A percentile compares a stretch with the other conserved stretches of the same genome.
phyloP scores from a whole-genome alignment of 2,888 invertebrate genomes.

The Endotricha flammealis region DNA sequence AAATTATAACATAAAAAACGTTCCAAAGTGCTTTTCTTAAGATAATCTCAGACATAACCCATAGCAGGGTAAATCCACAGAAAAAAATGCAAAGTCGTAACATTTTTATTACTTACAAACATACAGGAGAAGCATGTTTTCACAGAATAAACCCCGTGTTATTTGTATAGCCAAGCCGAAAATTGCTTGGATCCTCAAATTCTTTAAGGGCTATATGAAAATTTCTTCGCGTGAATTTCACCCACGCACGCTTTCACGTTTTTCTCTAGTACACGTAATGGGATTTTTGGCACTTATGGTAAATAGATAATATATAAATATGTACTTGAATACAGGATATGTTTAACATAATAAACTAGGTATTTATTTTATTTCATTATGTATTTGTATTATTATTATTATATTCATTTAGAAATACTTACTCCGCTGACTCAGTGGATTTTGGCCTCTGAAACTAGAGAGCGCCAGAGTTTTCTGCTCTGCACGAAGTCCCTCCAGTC shows the following conservation, averaged over 20 bases:
- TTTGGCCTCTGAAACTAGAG: too few species aligned
- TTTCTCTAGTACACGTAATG: slow-evolving; percentile 8
- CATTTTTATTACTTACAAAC: not conserved
- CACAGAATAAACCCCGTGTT: slow-evolving; percentile 6
- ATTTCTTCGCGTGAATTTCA: slow-evolving; percentile 11
- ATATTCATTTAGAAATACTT: too few species aligned
- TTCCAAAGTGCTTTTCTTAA: too few species aligned
- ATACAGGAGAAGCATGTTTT: too few species aligned
- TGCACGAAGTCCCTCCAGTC: too few species aligned
- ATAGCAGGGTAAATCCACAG: too few species aligned
- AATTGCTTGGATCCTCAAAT: slow-evolving; percentile 11
- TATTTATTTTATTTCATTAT: too few species aligned
- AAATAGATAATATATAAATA: not conserved
- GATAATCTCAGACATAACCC: too few species aligned
- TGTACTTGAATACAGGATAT: not conserved
- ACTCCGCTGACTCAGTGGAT: too few species aligned
- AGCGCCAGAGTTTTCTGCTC: too few species aligned
- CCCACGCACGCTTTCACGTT: slow-evolving; percentile 8
- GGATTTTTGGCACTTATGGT: slow-evolving; percentile 11
- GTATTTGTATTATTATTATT: too few species aligned
- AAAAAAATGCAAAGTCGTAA: not conserved
- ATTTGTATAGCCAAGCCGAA: slow-evolving; percentile 4
- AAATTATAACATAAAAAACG: too few species aligned
- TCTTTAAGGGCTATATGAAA: slow-evolving; percentile 18
- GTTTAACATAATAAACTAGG: not conserved